Conservation (phyloP, 64 coral and sea anemone genomes). For the Pachyseris speciosa region DNA sequence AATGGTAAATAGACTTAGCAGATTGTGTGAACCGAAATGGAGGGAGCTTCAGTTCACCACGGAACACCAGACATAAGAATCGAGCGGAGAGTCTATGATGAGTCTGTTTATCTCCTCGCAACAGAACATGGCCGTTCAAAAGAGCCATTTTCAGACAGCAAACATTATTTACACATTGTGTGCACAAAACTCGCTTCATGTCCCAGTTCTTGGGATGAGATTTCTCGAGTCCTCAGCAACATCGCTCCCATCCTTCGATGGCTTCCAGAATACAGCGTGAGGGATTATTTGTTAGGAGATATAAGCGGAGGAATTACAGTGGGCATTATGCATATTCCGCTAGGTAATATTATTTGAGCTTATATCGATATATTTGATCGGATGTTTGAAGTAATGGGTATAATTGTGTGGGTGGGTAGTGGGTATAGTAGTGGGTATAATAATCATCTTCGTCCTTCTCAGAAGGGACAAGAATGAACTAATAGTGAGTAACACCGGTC, state of each 20-base stretch:
- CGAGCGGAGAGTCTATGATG: not conserved
- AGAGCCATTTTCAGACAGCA: no score
- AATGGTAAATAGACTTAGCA: not conserved
- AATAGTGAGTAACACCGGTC: no score
- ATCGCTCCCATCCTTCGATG: conserved; percentile 17
- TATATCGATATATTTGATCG: no score
- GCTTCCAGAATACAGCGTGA: conserved; percentile 8
- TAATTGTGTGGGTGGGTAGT: no score
- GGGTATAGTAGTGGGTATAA: no score
- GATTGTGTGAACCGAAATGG: not conserved
- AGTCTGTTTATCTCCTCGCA: not conserved
- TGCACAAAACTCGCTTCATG: not conserved
- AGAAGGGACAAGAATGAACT: no score
- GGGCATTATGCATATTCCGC: conserved; percentile 34
- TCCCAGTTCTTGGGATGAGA: not conserved
- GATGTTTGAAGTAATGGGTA: no score
- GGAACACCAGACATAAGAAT: conserved; percentile 1
- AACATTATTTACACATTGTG: not conserved
- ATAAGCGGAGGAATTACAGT: not conserved
- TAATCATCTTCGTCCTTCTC: no score
- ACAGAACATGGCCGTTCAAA: not conserved
- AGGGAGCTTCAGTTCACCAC: not conserved
- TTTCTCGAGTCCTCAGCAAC: not conserved
- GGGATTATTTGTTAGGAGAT: not conserved
- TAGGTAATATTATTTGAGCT: not conserved